phyloP scores from a whole-genome alignment of 2,888 invertebrate genomes.

The Pyrgus malvae region DNA sequence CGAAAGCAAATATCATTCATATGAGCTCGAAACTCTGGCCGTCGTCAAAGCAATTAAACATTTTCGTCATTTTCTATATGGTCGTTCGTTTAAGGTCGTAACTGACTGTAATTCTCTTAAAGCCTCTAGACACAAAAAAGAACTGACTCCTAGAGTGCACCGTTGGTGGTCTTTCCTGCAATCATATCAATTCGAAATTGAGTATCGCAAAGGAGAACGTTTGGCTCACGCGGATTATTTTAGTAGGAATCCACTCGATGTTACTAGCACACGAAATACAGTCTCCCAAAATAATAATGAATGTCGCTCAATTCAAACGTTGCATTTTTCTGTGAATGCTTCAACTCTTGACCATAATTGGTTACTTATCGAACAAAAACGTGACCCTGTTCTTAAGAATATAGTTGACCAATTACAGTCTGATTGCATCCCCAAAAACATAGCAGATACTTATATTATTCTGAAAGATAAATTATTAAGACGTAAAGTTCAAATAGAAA shows the following conservation, averaged over 20 bases:
- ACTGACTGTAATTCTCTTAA: slow-evolving; percentile 42
- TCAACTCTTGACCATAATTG: slow-evolving; percentile 1
- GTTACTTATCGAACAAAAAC: slow-evolving; percentile 4
- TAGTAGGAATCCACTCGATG: slow-evolving; percentile 29
- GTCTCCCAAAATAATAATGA: no score
- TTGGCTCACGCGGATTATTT: slow-evolving; percentile 32
- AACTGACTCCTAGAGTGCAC: slow-evolving; percentile 39
- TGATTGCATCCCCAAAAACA: slow-evolving; percentile 22
- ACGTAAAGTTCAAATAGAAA: slow-evolving; percentile 30
- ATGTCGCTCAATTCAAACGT: no score
- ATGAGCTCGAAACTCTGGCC: slow-evolving; percentile 34
- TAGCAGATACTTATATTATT: slow-evolving; percentile 24
- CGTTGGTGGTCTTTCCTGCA: slow-evolving; percentile 43
- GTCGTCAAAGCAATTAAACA: slow-evolving; percentile 39
- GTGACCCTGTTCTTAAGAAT: slow-evolving; percentile 7
- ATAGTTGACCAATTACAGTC: slow-evolving; percentile 23
- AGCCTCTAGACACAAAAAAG: slow-evolving; percentile 40
- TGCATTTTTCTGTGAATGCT: no score
- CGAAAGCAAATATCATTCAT: slow-evolving; percentile 34
- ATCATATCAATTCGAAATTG: slow-evolving; percentile 36
- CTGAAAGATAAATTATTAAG: slow-evolving; percentile 27
- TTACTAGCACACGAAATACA: not conserved
- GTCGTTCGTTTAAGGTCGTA: slow-evolving; percentile 30
- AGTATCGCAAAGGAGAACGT: slow-evolving; percentile 32
- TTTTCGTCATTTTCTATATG: slow-evolving; percentile 38